Base-by-base conservation (phyloP, 2,888 invertebrate genomes). In the Melanchra persicariae region DNA sequence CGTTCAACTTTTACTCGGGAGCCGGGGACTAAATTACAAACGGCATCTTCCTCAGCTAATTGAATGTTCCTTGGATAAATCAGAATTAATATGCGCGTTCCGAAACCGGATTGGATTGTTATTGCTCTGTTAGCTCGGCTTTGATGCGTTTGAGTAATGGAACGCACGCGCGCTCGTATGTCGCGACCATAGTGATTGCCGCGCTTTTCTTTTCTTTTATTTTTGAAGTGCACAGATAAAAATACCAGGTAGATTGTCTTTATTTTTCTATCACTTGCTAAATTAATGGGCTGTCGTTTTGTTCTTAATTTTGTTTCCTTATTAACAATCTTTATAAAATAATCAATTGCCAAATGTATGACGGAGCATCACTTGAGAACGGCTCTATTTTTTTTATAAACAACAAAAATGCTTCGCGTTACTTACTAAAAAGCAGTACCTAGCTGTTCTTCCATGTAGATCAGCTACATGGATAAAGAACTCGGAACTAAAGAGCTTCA, bases 31-130 rank as follows among this genome's bases (percentile, higher is more conserved):
- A 87, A 87, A 89, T 90, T 85, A 92, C 87, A 88, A 91, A 89
- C 83, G 88, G 87, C 84, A 83, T 89, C 88, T 89, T 90, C 87
- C 87, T 84, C 82, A 87, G 89, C 87, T 94, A 94, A 95, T 95
- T 94, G 93, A 93, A 94, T 89, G 92, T 88, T 87, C 84, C 83
- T 83, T 65, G 77, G 84, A 89, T 92, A 93, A 93, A 93, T 93
- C 90, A 90, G 85, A 87, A 87, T 87, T 91, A 91, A 92, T 93
- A 91, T 88, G 89, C 87, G 84, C 84, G 85, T 86, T 88, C 88
- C 73, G 83, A 87, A 87, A 83, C 86, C 77, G 85, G 86, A 89
- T 90, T 84, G 87, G 89, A 87, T 89, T 87, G 89, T 91, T 91
- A 92, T 91, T 87, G 88, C 88, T 86, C 89, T 85, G 87, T 91